A percentile compares a stretch with the other conserved stretches of the same genome.
Conservation (phyloP, 2,797 vertebrate species). For the Prionace glauca region DNA sequence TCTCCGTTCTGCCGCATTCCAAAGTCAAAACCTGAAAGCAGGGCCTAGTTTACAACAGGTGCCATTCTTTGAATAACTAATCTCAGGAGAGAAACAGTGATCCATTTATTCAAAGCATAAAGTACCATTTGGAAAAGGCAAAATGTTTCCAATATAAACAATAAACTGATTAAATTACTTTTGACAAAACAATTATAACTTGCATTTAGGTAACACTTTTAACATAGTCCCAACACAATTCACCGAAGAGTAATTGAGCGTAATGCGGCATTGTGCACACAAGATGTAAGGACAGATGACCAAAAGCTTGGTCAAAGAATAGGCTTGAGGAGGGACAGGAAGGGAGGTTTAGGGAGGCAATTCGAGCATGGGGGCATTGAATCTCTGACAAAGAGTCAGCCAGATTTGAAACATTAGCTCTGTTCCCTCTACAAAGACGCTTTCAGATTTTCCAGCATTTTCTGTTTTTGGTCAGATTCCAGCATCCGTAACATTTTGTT, state of each 20-base stretch:
- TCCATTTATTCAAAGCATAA: not conserved
- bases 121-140: not conserved
- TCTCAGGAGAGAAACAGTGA: not conserved
- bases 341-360: not conserved
- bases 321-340: not conserved
- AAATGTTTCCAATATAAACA: not conserved
- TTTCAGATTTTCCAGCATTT: too few relatives aligned
- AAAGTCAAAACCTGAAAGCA: conserved; percentile 85
- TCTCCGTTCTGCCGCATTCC: conserved; percentile 94
- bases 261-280: not conserved
- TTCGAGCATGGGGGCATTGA: not conserved
- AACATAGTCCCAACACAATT: not conserved
- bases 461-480: too few relatives aligned
- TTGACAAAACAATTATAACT: not conserved
- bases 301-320: not conserved
- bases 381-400: too few relatives aligned
- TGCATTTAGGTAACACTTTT: not conserved
- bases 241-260: not conserved
- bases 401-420: too few relatives aligned
- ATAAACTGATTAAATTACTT: not conserved
- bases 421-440: too few relatives aligned
- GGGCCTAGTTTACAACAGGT: not conserved
- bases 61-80: not conserved
- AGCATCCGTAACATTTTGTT: too few relatives aligned
- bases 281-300: not conserved